Conservation (phyloP, 37 sponge, comb jelly and placozoan genomes). For the Geodia barretti region DNA sequence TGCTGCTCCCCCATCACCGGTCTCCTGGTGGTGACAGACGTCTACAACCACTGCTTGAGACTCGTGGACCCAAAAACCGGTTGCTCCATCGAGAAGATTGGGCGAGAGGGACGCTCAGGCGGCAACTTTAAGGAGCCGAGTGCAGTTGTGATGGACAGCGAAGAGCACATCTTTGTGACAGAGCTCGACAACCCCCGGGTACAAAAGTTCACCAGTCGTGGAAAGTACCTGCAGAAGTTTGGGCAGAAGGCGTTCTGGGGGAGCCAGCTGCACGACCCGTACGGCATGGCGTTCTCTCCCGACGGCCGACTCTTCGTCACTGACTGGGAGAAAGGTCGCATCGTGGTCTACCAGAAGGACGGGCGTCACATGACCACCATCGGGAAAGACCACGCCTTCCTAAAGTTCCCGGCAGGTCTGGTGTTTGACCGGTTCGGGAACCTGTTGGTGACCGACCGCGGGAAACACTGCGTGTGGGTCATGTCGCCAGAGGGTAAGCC, state of each 20-base stretch:
- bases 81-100: conserved; percentile 25
- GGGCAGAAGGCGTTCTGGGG: conserved; percentile 33
- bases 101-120: conserved; percentile 22
- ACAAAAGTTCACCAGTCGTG: conserved; percentile 32
- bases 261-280: conserved; percentile 18
- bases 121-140: conserved; percentile 40
- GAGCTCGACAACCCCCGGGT: conserved; percentile 31
- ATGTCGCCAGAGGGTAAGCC: conserved; percentile 9
- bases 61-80: conserved; percentile 20
- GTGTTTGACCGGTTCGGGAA: conserved; percentile 7
- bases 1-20: conserved; percentile 14
- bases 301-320: conserved; percentile 16
- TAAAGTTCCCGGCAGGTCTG: conserved; percentile 32
- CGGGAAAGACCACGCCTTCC: conserved; percentile 6
- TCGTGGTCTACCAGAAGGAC: neutral
- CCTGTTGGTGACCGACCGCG: conserved; percentile 26
- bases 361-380: conserved; percentile 8
- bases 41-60: conserved; percentile 27
- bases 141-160: conserved; percentile 13
- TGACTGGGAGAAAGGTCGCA: conserved; percentile 31
- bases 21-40: conserved; percentile 36
- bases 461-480: conserved; percentile 36
- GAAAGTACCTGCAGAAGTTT: conserved; percentile 31
- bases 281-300: conserved; percentile 14
- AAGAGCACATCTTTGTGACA: conserved; percentile 17